These are phyloP conservation scores for Trichosurus vulpecula DNA, from an alignment of 2,797 vertebrate genomes.

Conservation along the genomic window DNA sequence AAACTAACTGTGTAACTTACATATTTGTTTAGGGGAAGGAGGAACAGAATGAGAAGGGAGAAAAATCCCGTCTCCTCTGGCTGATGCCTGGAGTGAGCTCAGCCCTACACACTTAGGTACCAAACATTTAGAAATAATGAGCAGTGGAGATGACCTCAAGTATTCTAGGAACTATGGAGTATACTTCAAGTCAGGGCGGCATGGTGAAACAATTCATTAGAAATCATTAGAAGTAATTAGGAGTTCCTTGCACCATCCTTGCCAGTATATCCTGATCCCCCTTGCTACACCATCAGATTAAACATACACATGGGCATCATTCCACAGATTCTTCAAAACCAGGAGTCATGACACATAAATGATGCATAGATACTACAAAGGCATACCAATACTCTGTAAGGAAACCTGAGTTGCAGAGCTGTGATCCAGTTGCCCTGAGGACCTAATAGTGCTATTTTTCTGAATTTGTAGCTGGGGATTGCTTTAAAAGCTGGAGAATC, in stretches of 20 bases:
- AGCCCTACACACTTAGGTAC: slow-evolving; percentile 26
- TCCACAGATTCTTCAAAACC: slow-evolving; percentile 58
- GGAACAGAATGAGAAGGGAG: slow-evolving; percentile 27
- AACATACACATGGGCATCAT: slow-evolving; percentile 14
- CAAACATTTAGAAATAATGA: slow-evolving; percentile 64
- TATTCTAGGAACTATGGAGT: slow-evolving; percentile 27
- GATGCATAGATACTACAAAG: neutral
- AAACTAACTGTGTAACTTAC: slow-evolving; percentile 53
- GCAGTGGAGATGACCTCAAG: slow-evolving; percentile 7
- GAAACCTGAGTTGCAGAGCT: neutral
- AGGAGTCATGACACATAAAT: slow-evolving; percentile 39
- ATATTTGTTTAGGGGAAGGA: slow-evolving; percentile 39
- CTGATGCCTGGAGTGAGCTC: slow-evolving; percentile 15
- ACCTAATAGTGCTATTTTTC: slow-evolving; percentile 37
- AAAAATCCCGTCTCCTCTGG: slow-evolving; percentile 50
- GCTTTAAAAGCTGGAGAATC: slow-evolving; percentile 48
- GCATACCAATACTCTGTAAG: neutral
- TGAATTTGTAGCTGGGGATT: slow-evolving; percentile 43
- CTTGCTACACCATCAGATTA: slow-evolving; percentile 4
- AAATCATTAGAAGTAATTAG: neutral
- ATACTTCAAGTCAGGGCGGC: slow-evolving; percentile 27
- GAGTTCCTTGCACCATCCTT: neutral
- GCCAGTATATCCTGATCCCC: neutral
- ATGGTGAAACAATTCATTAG: slow-evolving; percentile 39
- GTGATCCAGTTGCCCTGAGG: slow-evolving; percentile 14